A percentile compares a stretch with the other conserved stretches of the same genome.
Evolutionary conservation across 1,140 invertebrate genomes (phyloP).

Genomic region (Micrasema minimum): DNA sequence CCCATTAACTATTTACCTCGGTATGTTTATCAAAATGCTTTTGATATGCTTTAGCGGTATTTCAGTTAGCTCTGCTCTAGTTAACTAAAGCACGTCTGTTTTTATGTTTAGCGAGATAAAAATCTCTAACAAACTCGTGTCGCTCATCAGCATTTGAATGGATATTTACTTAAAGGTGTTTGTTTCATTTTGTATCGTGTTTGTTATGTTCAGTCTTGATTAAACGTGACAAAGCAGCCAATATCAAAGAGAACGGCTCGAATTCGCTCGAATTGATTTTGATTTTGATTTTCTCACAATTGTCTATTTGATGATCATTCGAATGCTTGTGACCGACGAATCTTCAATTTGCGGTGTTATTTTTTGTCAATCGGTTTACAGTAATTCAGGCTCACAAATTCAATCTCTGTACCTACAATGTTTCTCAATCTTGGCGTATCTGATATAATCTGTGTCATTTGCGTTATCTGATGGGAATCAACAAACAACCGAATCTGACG

Average conservation of each 20-base stretch:
- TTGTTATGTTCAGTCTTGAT: conserved; percentile 15
- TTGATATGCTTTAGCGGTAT: too few relatives aligned
- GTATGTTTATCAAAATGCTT: too few relatives aligned
- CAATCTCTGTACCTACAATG: neutral
- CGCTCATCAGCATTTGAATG: too few relatives aligned
- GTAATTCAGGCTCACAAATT: neutral
- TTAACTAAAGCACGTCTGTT: too few relatives aligned
- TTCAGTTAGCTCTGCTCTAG: too few relatives aligned
- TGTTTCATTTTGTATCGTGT: too few relatives aligned
- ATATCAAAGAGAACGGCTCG: conserved; percentile 4
- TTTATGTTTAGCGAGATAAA: too few relatives aligned
- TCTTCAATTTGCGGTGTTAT: conserved; percentile 26
- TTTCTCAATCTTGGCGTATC: conserved; percentile 19
- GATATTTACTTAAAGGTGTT: too few relatives aligned
- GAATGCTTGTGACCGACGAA: neutral
- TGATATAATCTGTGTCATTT: conserved; percentile 31
- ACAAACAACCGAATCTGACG: conserved; percentile 16
- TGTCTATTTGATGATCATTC: conserved; percentile 8
- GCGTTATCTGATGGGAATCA: conserved; percentile 28
- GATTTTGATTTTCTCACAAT: conserved; percentile 29
- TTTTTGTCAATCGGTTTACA: conserved; percentile 18
- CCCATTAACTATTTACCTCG: too few relatives aligned
- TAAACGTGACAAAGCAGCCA: conserved; percentile 14
- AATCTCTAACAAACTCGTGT: too few relatives aligned
- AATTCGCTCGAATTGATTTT: conserved; percentile 1